phyloP scores from a whole-genome alignment of 2,797 vertebrate species.

The Hybognathus amarus region DNA sequence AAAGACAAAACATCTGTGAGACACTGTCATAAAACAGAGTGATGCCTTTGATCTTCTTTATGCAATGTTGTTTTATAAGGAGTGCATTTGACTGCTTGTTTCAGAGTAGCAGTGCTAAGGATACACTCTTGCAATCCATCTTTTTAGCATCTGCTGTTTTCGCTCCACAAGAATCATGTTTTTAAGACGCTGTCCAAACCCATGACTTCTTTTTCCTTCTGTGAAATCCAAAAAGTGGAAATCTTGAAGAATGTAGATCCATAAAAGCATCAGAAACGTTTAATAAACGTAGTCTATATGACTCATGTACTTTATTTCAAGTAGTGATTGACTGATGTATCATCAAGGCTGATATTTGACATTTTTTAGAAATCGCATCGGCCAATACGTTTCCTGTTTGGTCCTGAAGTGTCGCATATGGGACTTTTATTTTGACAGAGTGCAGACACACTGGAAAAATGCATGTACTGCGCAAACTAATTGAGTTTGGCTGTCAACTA shows the following conservation, averaged over 20 bases:
- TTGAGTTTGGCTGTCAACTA: neutral
- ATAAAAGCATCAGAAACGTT: neutral
- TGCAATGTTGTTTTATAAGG: neutral
- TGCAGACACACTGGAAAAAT: neutral
- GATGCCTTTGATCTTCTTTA: neutral
- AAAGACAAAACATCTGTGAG: neutral
- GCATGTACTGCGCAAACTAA: neutral
- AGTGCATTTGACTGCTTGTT: constrained; percentile 7
- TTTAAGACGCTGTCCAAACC: neutral
- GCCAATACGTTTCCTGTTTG: neutral
- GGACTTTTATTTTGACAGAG: neutral
- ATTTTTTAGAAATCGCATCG: no score
- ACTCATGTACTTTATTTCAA: neutral
- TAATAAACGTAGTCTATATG: neutral
- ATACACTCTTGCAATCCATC: neutral
- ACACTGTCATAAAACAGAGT: neutral
- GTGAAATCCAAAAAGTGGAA: neutral
- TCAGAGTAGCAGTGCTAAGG: neutral
- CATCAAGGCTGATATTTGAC: neutral
- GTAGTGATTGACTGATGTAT: no score
- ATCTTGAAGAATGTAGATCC: neutral
- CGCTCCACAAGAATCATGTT: neutral
- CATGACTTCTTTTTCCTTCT: neutral
- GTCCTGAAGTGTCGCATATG: neutral
- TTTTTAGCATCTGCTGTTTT: neutral